Evolutionary conservation across 1,140 invertebrate genomes (phyloP).

Genomic region (Drosophila prosaltans): DNA sequence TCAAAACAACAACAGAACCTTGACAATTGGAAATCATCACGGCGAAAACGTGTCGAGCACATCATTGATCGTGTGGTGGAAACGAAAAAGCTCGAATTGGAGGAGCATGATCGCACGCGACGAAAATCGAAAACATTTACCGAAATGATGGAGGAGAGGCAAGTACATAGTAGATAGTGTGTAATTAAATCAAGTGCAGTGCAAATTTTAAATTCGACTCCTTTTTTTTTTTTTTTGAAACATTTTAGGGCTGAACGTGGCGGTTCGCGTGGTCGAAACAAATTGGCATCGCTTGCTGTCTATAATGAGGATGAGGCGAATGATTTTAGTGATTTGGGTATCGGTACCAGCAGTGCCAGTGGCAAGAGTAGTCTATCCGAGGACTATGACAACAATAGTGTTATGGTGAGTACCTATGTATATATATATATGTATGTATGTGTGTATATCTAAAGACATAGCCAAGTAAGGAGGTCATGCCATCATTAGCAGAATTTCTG

Average conservation of each 20-base stretch:
- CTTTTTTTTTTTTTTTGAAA: not conserved
- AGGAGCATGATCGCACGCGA: conserved; percentile 88
- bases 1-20: conserved; percentile 87
- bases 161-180: conserved; percentile 54
- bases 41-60: conserved; percentile 94
- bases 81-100: conserved; percentile 92
- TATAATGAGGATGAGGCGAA: conserved; percentile 91
- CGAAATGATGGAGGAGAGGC: conserved; percentile 96
- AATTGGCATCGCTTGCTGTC: conserved; percentile 86
- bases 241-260: conserved; percentile 84
- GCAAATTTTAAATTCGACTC: not conserved
- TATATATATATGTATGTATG: not conserved
- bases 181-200: conserved; percentile 1
- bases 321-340: conserved; percentile 92
- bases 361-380: conserved; percentile 89
- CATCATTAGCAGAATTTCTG: conserved; percentile 42
- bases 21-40: conserved; percentile 96
- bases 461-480: not conserved
- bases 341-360: conserved; percentile 90
- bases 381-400: conserved; percentile 88
- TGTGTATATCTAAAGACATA: too few relatives aligned
- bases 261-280: conserved; percentile 70
- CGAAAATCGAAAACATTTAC: conserved; percentile 95
- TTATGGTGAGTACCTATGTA: conserved; percentile 85
- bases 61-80: conserved; percentile 94